Conservation (phyloP, 2,113 vertebrate genomes). For the Myotis brandtii region DNA sequence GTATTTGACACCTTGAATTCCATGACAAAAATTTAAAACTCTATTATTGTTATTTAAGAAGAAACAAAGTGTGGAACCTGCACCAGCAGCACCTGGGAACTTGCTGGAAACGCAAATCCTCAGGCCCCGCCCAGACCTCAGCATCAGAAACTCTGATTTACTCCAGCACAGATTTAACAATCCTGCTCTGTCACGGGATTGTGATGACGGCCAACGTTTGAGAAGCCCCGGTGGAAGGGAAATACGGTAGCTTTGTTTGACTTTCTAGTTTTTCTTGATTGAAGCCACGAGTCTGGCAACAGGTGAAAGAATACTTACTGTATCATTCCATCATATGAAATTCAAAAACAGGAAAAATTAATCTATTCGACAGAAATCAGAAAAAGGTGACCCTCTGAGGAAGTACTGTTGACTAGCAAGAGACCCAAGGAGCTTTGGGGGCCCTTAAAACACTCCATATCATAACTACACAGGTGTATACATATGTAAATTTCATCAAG, state of each 20-base stretch:
- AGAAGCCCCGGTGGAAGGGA: not conserved
- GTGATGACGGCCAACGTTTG: no score
- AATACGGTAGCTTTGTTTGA: not conserved
- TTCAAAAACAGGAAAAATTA: not conserved
- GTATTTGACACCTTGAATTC: constrained; percentile 66
- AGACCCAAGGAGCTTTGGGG: accelerated
- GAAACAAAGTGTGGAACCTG: not conserved
- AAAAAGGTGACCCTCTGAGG: not conserved
- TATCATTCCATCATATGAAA: not conserved
- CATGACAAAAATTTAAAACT: constrained; percentile 18
- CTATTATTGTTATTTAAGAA: constrained; percentile 1
- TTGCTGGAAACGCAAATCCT: not conserved
- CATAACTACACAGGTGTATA: not conserved
- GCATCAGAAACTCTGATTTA: not conserved
- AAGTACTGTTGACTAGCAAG: not conserved
- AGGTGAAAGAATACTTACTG: not conserved
- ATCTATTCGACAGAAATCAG: not conserved
- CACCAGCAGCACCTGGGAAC: not conserved
- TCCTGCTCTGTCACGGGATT: not conserved
- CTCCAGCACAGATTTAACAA: no score
- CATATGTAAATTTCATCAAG: not conserved
- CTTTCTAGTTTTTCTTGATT: not conserved
- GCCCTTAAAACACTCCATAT: accelerated
- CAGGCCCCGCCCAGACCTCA: not conserved
- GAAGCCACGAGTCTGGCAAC: not conserved